These are phyloP conservation scores for Formica selysi DNA, from an alignment of 1,140 invertebrate genomes.

Conservation along the genomic window DNA sequence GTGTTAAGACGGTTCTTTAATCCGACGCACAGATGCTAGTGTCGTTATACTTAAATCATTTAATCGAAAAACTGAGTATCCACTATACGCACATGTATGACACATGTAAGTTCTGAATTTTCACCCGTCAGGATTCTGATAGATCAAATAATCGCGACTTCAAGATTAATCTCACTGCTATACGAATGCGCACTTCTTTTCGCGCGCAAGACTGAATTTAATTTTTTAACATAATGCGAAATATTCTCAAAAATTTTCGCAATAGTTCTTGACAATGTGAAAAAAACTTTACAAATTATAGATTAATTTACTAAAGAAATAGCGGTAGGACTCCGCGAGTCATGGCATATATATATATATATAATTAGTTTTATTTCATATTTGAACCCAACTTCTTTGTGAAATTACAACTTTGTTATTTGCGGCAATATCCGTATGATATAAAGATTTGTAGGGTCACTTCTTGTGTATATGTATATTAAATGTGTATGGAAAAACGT, in stretches of 20 bases:
- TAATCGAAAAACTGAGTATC: constrained; percentile 60
- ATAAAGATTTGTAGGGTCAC: constrained; percentile 63
- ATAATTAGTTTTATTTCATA: constrained; percentile 69
- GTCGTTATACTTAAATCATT: constrained; percentile 17
- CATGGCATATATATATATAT: background rate
- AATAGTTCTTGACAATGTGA: background rate
- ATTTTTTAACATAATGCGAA: background rate
- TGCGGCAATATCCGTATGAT: constrained; percentile 67
- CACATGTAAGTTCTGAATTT: constrained; percentile 16
- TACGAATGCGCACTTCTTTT: constrained; percentile 14
- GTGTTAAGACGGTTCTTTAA: constrained; percentile 16
- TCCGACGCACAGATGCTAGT: constrained; percentile 60
- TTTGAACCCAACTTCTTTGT: constrained; percentile 64
- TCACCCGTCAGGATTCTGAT: background rate
- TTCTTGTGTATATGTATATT: constrained; percentile 75
- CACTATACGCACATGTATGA: constrained; percentile 17
- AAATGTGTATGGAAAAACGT: constrained; percentile 72
- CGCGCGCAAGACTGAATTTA: constrained; percentile 53
- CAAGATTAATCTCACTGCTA: constrained; percentile 19
- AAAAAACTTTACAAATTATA: constrained; percentile 17
- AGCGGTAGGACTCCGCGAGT: constrained; percentile 28
- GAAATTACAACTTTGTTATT: constrained; percentile 71
- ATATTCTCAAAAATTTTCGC: background rate
- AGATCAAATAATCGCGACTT: background rate
- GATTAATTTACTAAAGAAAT: constrained; percentile 57